Evolutionary conservation across 2,797 vertebrate species (phyloP).

Genomic region (Argya squamiceps): DNA sequence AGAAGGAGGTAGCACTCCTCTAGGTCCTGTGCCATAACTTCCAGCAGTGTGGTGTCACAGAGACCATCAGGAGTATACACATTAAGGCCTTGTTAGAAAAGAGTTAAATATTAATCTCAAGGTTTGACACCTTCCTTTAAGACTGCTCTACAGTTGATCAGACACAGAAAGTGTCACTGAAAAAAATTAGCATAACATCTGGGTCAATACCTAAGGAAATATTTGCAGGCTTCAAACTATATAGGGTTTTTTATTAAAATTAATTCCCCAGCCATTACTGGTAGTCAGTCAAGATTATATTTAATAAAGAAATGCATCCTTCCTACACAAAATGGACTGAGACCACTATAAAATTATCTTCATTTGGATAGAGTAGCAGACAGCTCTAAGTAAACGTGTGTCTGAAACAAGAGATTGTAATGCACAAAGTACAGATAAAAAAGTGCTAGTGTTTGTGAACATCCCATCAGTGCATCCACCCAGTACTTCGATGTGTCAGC

Average conservation of each 20-base stretch:
- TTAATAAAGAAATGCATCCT: neutral
- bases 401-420: neutral
- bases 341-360: neutral
- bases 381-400: neutral
- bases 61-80: neutral
- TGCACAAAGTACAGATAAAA: neutral
- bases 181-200: neutral
- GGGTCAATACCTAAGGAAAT: neutral
- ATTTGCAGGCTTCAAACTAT: neutral
- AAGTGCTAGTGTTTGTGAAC: neutral
- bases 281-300: neutral
- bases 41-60: neutral
- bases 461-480: neutral
- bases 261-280: neutral
- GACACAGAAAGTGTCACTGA: neutral
- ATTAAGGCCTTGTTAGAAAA: neutral
- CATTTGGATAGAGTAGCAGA: neutral
- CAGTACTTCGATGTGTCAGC: neutral
- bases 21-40: neutral
- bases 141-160: neutral
- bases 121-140: neutral
- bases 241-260: neutral
- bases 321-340: neutral
- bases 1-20: neutral
- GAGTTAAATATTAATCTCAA: neutral